Evolutionary conservation across 2,888 invertebrate genomes (phyloP).

Genomic region (Drepana falcataria): DNA sequence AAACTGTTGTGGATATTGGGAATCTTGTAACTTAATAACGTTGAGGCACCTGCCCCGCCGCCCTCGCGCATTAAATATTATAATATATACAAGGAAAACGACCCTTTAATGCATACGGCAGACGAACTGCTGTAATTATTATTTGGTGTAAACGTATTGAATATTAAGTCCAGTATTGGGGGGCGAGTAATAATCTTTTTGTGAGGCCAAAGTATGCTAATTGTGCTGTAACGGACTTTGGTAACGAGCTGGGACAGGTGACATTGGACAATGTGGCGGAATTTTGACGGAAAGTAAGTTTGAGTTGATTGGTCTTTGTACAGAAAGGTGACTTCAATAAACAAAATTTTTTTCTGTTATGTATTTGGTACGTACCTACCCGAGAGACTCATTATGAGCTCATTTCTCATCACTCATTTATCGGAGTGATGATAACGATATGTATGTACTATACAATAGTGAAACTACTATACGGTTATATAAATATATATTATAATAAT

Average conservation of each 20-base stretch:
- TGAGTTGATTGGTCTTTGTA: slow-evolving; percentile 14
- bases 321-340: slow-evolving; percentile 10
- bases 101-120: slow-evolving; percentile 62
- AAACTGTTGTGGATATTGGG: slow-evolving; percentile 45
- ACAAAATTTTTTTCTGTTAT: too few relatives aligned
- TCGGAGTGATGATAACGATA: too few relatives aligned
- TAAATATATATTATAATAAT: too few relatives aligned
- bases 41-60: slow-evolving; percentile 59
- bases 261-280: slow-evolving; percentile 51
- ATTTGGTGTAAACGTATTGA: slow-evolving; percentile 75
- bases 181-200: slow-evolving; percentile 61
- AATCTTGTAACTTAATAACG: slow-evolving; percentile 63
- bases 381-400: too few relatives aligned
- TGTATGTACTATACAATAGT: too few relatives aligned
- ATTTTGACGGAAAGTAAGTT: slow-evolving; percentile 51
- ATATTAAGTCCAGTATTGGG: slow-evolving; percentile 58
- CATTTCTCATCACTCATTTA: too few relatives aligned
- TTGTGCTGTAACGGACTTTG: slow-evolving; percentile 47
- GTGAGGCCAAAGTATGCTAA: slow-evolving; percentile 63
- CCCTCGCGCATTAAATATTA: slow-evolving; percentile 56
- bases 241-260: slow-evolving; percentile 54
- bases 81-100: slow-evolving; percentile 64
- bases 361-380: too few relatives aligned
- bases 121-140: slow-evolving; percentile 66
- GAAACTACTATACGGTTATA: too few relatives aligned